phyloP scores from a whole-genome alignment of 1,140 invertebrate genomes.

The Drosophila busckii region DNA sequence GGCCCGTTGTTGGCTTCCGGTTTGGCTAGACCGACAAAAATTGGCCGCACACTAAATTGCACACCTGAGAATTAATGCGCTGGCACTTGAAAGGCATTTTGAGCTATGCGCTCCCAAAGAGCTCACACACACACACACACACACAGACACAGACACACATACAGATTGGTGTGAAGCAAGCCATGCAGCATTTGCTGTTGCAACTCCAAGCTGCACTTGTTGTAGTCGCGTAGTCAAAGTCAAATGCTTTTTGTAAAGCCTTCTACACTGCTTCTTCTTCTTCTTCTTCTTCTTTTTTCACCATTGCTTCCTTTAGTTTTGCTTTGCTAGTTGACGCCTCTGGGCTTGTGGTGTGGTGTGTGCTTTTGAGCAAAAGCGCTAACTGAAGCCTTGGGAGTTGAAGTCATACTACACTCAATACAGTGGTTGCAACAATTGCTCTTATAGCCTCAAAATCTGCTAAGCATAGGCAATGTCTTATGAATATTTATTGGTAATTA shows the following conservation, averaged over 20 bases:
- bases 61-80: constrained; percentile 70
- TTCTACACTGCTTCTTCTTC: background rate
- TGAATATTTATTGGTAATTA: no score
- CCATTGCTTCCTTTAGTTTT: background rate
- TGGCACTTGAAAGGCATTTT: constrained; percentile 62
- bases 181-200: constrained; percentile 33
- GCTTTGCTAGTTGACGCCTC: constrained; percentile 1
- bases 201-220: constrained; percentile 1
- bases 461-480: background rate
- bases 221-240: constrained; percentile 32
- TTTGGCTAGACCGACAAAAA: constrained; percentile 56
- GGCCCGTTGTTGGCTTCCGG: constrained; percentile 7
- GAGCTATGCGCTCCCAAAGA: constrained; percentile 6
- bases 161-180: constrained; percentile 41
- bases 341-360: no score
- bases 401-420: background rate
- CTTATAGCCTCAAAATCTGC: no score
- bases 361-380: constrained; percentile 1
- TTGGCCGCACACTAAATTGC: constrained; percentile 75
- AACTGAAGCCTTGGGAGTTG: constrained; percentile 7
- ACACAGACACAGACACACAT: constrained; percentile 5
- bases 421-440: no score
- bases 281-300: background rate
- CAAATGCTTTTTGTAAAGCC: constrained; percentile 54
- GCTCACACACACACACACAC: no score